A percentile compares a stretch with the other conserved stretches of the same genome.
Conservation (phyloP, 2,888 invertebrate species). For the Matsumyia berberina region DNA sequence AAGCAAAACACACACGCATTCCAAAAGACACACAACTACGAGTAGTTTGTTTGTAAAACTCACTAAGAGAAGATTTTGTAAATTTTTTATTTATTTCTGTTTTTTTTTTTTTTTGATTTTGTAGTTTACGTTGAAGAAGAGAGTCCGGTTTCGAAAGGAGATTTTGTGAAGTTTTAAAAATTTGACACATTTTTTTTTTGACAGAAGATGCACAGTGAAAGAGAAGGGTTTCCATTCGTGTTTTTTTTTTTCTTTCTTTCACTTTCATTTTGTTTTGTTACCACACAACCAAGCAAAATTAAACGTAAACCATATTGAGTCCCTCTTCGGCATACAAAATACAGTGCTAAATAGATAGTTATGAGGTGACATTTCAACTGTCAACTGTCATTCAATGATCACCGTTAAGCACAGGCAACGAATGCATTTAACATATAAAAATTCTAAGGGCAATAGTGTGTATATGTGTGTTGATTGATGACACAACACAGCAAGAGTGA, state of each 20-base stretch:
- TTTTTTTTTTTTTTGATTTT: constrained; percentile 39
- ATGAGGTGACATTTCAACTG: constrained; percentile 63
- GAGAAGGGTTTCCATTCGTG: constrained; percentile 53
- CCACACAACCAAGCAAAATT: constrained; percentile 74
- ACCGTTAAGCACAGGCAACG: constrained; percentile 68
- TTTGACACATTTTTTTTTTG: constrained; percentile 52
- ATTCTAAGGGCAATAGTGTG: constrained; percentile 74
- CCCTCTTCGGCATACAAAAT: constrained; percentile 74
- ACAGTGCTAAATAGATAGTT: constrained; percentile 68
- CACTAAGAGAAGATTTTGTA: constrained; percentile 62
- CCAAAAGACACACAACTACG: constrained; percentile 20
- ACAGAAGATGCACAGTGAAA: constrained; percentile 65
- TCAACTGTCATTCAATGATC: constrained; percentile 69
- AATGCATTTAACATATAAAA: constrained; percentile 72
- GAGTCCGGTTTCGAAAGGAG: constrained; percentile 64
- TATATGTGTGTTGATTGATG: constrained; percentile 17
- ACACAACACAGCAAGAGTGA: constrained; percentile 33
- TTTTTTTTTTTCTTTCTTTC: background rate
- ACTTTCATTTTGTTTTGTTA: constrained; percentile 56
- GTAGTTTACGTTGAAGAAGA: constrained; percentile 52
- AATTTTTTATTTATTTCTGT: constrained; percentile 6
- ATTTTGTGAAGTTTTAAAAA: constrained; percentile 35
- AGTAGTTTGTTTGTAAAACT: constrained; percentile 55
- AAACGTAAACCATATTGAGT: constrained; percentile 76
- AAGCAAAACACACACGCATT: constrained; percentile 55